phyloP scores from a whole-genome alignment of 2,797 vertebrate species.

The Falco peregrinus region DNA sequence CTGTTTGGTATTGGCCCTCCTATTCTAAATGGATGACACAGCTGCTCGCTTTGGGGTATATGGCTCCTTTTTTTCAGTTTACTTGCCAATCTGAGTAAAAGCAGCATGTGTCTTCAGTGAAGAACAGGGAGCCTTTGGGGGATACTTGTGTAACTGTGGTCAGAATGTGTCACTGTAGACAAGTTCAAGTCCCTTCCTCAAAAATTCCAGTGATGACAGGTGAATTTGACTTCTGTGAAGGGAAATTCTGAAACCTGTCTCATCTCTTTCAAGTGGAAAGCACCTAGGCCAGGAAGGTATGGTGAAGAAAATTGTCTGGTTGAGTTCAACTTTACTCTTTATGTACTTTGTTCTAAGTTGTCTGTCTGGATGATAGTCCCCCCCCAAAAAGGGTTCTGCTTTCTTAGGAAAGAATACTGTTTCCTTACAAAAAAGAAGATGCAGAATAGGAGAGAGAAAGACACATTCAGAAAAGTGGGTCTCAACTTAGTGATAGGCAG shows the following conservation, averaged over 20 bases:
- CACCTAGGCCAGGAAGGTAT: not conserved
- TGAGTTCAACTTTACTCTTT: not conserved
- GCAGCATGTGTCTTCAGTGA: not conserved
- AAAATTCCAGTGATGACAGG: not conserved
- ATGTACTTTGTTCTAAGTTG: not conserved
- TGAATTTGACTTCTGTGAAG: not conserved
- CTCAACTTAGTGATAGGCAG: not conserved
- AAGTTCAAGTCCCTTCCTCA: not conserved
- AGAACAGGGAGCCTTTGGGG: not conserved
- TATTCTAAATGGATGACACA: not conserved
- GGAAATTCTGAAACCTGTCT: not conserved
- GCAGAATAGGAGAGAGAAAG: not conserved
- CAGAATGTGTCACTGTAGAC: not conserved
- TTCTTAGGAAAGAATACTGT: not conserved
- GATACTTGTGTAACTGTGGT: not conserved
- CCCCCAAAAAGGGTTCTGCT: not conserved
- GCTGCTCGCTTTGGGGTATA: not conserved
- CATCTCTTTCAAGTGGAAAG: not conserved
- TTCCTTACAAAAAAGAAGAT: not conserved
- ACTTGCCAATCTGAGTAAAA: not conserved
- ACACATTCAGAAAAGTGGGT: not conserved
- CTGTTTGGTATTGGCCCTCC: not conserved
- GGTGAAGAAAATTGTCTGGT: not conserved
- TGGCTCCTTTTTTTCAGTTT: not conserved
- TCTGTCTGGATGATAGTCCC: not conserved